Base-by-base conservation (phyloP, 2,888 invertebrate genomes). In the Drosophila peninsularis region DNA sequence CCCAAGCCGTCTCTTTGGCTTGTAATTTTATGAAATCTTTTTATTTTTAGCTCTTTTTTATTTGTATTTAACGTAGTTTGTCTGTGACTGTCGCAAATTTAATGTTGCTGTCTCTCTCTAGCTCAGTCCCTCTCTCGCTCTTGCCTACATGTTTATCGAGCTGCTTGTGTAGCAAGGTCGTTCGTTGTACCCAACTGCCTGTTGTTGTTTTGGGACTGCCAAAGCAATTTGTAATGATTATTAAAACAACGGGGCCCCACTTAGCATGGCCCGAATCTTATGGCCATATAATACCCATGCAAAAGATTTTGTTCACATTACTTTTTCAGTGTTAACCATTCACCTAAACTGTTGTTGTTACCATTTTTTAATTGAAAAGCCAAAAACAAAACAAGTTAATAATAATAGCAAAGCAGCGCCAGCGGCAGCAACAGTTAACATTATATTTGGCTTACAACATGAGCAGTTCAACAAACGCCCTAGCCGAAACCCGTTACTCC, bases 151-250 rank as follows among this genome's bases (percentile, higher is more conserved):
- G 57, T 65, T 80, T 82, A 84, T 76, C 76, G 69, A 62, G 77
- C 75, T 83, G 70, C 78, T 85, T 80, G 63, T 85, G 83, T 85
- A 85, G 89, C 85, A 85, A 85, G 85, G 85, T 89, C 85, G 85
- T 85, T 85, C 88, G 75, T 89, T 89, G 86, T 83, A 78, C 82
- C 58, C 71, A 64, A 50, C 57, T 50, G 39, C 44, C 64, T 53
- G 56, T 44, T 62, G 57, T 44, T 45, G 6, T 21, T 53, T 14
- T 45, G 27, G 17, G 27, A 47, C 42, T 58, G 76, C 69, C 55
- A 82, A 81, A 89, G 82, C 80, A 88, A 85, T 85, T 85, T 85
- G 85, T 85, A 85, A 89, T 89, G 86, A 80, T 88, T 88, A 85
- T 79, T 88, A 85, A 85, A 84, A 88, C 89, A 85, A 71, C 75